A percentile compares a stretch with the other conserved stretches of the same genome.
phyloP scores from a whole-genome alignment of 2,888 invertebrate genomes.

The Hirtodrosophila confusa region DNA sequence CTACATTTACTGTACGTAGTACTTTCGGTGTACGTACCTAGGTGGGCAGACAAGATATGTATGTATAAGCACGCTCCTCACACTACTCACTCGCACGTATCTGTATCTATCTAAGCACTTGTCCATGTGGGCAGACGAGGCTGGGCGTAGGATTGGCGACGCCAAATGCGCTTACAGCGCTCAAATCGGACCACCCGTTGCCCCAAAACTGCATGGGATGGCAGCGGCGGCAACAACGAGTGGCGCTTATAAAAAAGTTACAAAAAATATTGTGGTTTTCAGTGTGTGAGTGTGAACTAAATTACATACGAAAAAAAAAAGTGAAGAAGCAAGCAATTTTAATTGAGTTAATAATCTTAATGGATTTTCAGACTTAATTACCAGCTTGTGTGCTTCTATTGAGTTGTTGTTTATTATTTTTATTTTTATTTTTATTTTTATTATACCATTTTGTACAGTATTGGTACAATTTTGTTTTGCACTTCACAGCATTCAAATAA shows the following conservation, averaged over 20 bases:
- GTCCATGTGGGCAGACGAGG: constrained; percentile 66
- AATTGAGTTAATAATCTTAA: constrained; percentile 75
- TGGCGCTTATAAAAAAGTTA: constrained; percentile 52
- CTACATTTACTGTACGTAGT: constrained; percentile 23
- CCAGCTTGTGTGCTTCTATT: constrained; percentile 39
- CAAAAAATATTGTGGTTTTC: neutral
- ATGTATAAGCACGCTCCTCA: constrained; percentile 29
- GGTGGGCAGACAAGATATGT: constrained; percentile 61
- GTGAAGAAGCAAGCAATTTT: constrained; percentile 65
- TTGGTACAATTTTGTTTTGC: constrained; percentile 23
- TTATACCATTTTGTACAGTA: constrained; percentile 4
- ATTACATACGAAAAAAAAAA: constrained; percentile 52
- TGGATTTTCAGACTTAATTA: constrained; percentile 70
- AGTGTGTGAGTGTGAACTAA: constrained; percentile 48
- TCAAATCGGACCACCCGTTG: constrained; percentile 68
- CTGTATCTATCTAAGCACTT: constrained; percentile 54
- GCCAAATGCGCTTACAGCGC: constrained; percentile 60
- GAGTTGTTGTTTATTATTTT: constrained; percentile 15
- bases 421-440: constrained; percentile 6
- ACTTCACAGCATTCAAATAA: neutral
- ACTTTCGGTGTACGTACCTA: constrained; percentile 25
- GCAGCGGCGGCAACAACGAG: constrained; percentile 32
- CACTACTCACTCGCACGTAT: constrained; percentile 13
- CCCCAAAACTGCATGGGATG: constrained; percentile 59
- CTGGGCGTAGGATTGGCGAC: constrained; percentile 66